Conservation (phyloP, 2,888 invertebrate genomes). For the Ormyrus labotus region DNA sequence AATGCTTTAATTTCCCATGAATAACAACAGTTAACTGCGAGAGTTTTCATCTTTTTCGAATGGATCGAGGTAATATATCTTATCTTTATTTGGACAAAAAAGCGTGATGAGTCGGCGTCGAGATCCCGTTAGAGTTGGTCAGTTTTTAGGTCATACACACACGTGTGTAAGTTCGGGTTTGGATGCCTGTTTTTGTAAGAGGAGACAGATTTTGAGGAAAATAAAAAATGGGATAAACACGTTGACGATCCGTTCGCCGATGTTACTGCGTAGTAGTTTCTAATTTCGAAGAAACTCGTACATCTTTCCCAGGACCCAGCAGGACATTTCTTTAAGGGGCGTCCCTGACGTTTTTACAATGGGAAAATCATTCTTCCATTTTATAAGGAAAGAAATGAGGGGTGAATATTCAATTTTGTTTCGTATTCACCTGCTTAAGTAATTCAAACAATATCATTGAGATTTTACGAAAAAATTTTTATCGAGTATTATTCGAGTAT, state of each 20-base stretch:
- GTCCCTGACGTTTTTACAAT: constrained; percentile 49
- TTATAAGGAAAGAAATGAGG: constrained; percentile 26
- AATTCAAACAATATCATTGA: too few species aligned
- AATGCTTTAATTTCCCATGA: too few species aligned
- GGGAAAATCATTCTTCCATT: constrained; percentile 30
- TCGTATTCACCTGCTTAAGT: too few species aligned
- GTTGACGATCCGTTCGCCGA: constrained; percentile 15
- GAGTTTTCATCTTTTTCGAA: constrained; percentile 1
- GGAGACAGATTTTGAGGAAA: constrained; percentile 52
- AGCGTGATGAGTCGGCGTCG: constrained; percentile 39
- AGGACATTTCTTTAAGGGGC: constrained; percentile 30
- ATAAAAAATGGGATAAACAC: constrained; percentile 58
- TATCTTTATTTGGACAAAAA: constrained; percentile 45
- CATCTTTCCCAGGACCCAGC: constrained; percentile 34
- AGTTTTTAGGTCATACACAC: constrained; percentile 52
- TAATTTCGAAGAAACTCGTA: constrained; percentile 32
- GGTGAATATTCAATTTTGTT: not conserved
- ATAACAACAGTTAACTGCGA: not conserved
- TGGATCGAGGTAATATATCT: constrained; percentile 19
- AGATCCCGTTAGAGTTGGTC: constrained; percentile 51
- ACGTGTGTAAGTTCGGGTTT: not conserved
- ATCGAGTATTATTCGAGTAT: too few species aligned
- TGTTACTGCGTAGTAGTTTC: constrained; percentile 40
- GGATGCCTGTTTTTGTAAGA: constrained; percentile 33
- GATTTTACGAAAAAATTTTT: too few species aligned